Base-by-base conservation (phyloP, 2,888 invertebrate species). In the Cephus runcator region DNA sequence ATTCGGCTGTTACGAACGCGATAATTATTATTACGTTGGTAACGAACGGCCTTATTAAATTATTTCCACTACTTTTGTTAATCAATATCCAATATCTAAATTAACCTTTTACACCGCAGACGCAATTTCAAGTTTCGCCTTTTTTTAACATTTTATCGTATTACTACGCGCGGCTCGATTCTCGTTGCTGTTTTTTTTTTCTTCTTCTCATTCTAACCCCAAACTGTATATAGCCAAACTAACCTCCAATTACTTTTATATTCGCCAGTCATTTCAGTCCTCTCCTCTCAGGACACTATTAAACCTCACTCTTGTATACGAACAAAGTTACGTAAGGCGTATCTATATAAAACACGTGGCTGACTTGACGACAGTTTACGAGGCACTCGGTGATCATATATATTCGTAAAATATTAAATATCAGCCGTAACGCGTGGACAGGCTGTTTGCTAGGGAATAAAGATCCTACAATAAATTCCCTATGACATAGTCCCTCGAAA, bases 381-480 rank as follows among this genome's bases (percentile, higher is more conserved):
- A 71, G 31, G 12, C 33, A 33, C 31, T 34, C 12, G 71, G 71
- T 4, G 23, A 71, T 30, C 71, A 34, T 9, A 34, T 15, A 15
- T 71, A 33, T 9, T 23, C 71, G 71, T 71, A 31, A 71, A 71
- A 31, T 71, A 71, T 71, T 71, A 71, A 71, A 71, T 71, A 71
- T 71, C 71, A 15, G 12, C 34, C 31, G 2, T 34, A 34, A 31
- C 71, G 33, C 3, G 9, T 34, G 31, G 12, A 12, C 71, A 34
- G 23, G 71, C 6, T 71, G 23, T 71, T 71, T 31, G 71, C 71
- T 33, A 31, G 71, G 71, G 31, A 31, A 34, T 71, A 34, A 31
- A 11, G 71, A 34, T 23, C 31, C 33, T 15, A 34, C 30, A 11
- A 71, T 11, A 71, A 71, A 71, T 71, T 2, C 34, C 15, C 33